Percentiles rank a stretch among this genome's conserved stretches.
Conservation (phyloP, 1,140 invertebrate genomes). For the Linepithema humile region DNA sequence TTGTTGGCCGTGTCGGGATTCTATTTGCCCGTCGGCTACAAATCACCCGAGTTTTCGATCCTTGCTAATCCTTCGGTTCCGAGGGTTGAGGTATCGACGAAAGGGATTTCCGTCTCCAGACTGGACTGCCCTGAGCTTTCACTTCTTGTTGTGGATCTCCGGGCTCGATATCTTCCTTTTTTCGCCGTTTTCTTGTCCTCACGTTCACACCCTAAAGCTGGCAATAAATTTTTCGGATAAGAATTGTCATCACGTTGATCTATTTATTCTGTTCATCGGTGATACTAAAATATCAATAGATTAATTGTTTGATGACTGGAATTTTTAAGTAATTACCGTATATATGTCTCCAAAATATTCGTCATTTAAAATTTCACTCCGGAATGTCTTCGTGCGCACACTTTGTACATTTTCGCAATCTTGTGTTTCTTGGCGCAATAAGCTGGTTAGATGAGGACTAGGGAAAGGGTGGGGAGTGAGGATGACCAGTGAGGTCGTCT, state of each 20-base stretch:
- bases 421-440: neutral
- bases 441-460: slow-evolving; percentile 1
- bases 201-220: neutral
- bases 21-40: slow-evolving; percentile 65
- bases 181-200: neutral
- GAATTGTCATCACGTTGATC: neutral
- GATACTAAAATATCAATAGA: neutral
- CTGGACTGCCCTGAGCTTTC: slow-evolving; percentile 51
- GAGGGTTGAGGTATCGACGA: slow-evolving; percentile 39
- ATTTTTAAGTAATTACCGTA: neutral
- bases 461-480: neutral
- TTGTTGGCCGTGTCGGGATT: slow-evolving; percentile 44
- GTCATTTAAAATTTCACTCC: neutral
- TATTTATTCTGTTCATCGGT: neutral
- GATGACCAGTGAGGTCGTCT: slow-evolving; percentile 1
- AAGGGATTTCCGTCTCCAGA: slow-evolving; percentile 59
- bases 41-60: slow-evolving; percentile 70
- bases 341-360: neutral
- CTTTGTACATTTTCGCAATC: neutral
- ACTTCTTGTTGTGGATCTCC: slow-evolving; percentile 40
- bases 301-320: neutral
- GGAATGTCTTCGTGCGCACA: neutral
- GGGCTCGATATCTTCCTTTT: slow-evolving; percentile 18
- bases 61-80: slow-evolving; percentile 62
- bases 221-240: slow-evolving; percentile 11